phyloP scores from a whole-genome alignment of 1,140 invertebrate genomes.

The Heterodera schachtii region DNA sequence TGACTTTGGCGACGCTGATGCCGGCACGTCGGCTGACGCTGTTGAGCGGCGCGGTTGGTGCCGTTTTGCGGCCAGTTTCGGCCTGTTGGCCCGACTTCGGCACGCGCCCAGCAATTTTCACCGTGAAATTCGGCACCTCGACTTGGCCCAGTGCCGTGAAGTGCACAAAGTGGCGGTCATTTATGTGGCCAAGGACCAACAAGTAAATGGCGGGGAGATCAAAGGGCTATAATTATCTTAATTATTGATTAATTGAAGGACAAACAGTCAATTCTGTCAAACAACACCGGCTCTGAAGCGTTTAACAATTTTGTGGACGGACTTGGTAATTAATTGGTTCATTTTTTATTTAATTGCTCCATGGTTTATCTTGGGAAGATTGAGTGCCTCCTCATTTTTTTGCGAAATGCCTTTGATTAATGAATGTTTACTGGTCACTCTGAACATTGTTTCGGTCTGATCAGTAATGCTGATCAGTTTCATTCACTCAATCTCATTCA shows the following conservation, averaged over 20 bases:
- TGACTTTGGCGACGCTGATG: not conserved
- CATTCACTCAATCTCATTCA: no score
- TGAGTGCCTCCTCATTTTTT: no score
- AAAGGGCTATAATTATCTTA: not conserved
- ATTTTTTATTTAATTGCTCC: not conserved
- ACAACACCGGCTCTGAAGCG: constrained; percentile 46
- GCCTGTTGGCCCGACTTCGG: constrained; percentile 34
- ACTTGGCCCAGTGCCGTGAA: constrained; percentile 74
- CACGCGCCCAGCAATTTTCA: constrained; percentile 45
- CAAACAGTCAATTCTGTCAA: constrained; percentile 60
- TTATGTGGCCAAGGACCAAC: constrained; percentile 89
- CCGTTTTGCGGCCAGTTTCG: constrained; percentile 45
- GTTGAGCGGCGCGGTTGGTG: constrained; percentile 34
- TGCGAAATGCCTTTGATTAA: no score
- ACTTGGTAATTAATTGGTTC: constrained; percentile 66
- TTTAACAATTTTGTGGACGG: constrained; percentile 81
- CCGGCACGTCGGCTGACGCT: not conserved
- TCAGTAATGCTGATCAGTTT: no score
- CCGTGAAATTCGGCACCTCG: constrained; percentile 59
- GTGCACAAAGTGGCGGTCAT: constrained; percentile 99
- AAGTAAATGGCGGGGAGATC: constrained; percentile 75
- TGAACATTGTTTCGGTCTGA: no score
- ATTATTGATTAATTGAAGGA: constrained; percentile 34
- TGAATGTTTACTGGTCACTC: no score
- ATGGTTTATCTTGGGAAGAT: no score